Conservation (phyloP, 2,113 vertebrate species). For the Dipodomys spectabilis region DNA sequence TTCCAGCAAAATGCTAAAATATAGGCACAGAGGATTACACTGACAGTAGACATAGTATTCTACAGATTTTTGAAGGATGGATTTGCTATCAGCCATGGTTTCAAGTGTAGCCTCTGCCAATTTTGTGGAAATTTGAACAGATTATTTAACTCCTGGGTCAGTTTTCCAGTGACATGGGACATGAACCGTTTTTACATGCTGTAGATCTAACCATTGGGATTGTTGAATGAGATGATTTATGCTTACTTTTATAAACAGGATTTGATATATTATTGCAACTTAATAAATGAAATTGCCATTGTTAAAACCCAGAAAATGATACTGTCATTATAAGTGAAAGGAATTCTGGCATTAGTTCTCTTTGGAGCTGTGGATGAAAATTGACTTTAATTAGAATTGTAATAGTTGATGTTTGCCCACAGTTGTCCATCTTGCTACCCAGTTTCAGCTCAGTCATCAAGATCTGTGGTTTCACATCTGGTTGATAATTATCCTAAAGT, state of each 20-base stretch:
- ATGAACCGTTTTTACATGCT: neutral
- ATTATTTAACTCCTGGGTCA: neutral
- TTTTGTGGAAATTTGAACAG: neutral
- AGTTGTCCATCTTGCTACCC: neutral
- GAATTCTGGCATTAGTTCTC: neutral
- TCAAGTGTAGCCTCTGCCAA: neutral
- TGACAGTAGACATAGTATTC: neutral
- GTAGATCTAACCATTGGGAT: neutral
- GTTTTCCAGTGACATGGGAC: neutral
- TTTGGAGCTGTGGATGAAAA: neutral
- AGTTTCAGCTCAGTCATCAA: neutral
- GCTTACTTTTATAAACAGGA: neutral
- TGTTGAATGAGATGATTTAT: neutral
- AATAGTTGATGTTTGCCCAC: neutral
- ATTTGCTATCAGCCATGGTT: neutral
- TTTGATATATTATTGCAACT: rapidly evolving
- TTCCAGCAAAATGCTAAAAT: neutral
- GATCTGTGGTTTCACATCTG: neutral
- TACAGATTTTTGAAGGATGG: neutral
- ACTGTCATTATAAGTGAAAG: neutral
- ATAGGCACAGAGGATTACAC: neutral
- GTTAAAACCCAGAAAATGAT: neutral
- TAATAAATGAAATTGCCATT: neutral
- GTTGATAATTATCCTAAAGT: too few relatives aligned
- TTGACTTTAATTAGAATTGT: neutral